These are phyloP conservation scores for Drosophila ohnishii DNA, from an alignment of 1,140 invertebrate species.

Conservation along the genomic window DNA sequence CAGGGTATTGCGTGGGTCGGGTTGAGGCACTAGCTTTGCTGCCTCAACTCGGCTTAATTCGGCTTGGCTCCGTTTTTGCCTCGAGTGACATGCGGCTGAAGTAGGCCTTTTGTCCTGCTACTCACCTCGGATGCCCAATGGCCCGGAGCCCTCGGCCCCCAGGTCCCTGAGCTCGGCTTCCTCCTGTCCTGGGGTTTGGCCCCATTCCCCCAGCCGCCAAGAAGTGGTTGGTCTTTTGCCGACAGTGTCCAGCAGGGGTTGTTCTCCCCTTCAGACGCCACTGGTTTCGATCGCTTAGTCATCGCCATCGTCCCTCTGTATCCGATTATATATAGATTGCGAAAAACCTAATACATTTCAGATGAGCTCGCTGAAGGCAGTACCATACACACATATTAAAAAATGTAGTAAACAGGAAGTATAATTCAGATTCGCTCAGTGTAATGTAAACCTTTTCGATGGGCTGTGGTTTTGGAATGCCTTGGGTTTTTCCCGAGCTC, in stretches of 20 bases:
- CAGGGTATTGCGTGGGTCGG: neutral
- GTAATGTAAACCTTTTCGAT: neutral
- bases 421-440: neutral
- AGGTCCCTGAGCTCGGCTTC: neutral
- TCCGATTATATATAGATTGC: slow-evolving; percentile 43
- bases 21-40: too few species aligned
- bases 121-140: slow-evolving; percentile 35
- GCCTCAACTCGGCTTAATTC: neutral
- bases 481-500: neutral
- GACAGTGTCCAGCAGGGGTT: slow-evolving; percentile 45
- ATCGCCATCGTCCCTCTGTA: slow-evolving; percentile 25
- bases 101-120: slow-evolving; percentile 49
- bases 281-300: slow-evolving; percentile 34
- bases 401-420: neutral
- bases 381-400: neutral
- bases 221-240: slow-evolving; percentile 45
- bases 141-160: slow-evolving; percentile 20
- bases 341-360: neutral
- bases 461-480: neutral
- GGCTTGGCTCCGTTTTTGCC: slow-evolving; percentile 55
- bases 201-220: neutral
- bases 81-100: slow-evolving; percentile 74
- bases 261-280: slow-evolving; percentile 8
- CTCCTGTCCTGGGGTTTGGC: slow-evolving; percentile 7
- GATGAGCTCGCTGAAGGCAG: neutral